A percentile compares a stretch with the other conserved stretches of the same genome.
Evolutionary conservation across 2,797 vertebrate genomes (phyloP).

Genomic region (Zonotrichia albicollis): DNA sequence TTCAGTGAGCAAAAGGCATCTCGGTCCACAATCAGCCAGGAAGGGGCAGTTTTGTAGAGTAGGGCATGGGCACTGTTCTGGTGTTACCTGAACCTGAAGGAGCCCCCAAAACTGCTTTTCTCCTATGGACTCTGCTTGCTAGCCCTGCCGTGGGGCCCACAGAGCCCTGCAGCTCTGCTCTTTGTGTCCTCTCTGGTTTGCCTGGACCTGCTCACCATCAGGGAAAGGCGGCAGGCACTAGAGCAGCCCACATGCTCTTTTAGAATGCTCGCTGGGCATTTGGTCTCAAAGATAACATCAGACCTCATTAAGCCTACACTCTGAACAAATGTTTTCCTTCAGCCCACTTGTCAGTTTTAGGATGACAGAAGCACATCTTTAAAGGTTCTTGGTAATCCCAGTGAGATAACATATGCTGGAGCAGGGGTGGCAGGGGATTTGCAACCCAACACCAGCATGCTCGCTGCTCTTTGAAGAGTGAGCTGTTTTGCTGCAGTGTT

Average conservation of each 20-base stretch:
- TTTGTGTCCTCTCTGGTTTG: not conserved
- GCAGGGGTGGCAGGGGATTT: slow-evolving; percentile 35
- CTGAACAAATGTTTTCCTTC: slow-evolving; percentile 32
- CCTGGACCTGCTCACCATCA: not conserved
- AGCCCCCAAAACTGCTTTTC: not conserved
- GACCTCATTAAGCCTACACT: slow-evolving; percentile 45
- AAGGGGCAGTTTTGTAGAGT: not conserved
- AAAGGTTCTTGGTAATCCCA: slow-evolving; percentile 26
- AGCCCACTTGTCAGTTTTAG: slow-evolving; percentile 36
- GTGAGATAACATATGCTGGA: slow-evolving; percentile 25
- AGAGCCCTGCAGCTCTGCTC: not conserved
- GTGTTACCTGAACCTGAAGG: not conserved
- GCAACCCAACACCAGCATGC: not conserved
- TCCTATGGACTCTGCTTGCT: not conserved
- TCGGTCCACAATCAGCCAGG: not conserved
- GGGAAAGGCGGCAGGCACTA: not conserved
- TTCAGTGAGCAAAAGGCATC: not conserved
- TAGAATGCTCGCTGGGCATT: not conserved
- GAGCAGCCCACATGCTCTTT: not conserved
- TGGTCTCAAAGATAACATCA: slow-evolving; percentile 56
- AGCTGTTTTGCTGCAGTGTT: not conserved
- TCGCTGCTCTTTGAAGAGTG: not conserved
- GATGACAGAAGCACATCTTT: slow-evolving; percentile 46
- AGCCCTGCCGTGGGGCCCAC: not conserved
- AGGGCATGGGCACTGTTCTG: accelerated